Percentiles rank a stretch among this genome's conserved stretches.
phyloP scores from a whole-genome alignment of 2,797 vertebrate genomes.

The Falco novaeseelandiae region DNA sequence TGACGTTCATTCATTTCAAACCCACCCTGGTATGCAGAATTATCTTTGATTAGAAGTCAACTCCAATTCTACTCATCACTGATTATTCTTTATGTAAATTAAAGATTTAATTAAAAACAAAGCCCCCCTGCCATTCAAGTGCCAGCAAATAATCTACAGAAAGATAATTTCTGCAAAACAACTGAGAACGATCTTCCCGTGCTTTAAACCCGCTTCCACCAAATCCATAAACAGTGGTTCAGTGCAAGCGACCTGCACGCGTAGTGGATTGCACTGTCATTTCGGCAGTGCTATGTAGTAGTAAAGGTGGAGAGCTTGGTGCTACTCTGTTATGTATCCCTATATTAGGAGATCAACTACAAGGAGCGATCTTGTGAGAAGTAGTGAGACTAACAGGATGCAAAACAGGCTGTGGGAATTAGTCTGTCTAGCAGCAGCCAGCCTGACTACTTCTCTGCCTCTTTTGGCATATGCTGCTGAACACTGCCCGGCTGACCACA shows the following conservation, averaged over 20 bases:
- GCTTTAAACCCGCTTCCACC: background rate
- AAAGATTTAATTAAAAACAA: conserved; percentile 30
- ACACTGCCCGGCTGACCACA: fast-evolving
- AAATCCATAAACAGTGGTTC: background rate
- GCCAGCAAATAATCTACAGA: background rate
- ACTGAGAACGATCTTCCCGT: background rate
- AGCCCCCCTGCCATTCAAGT: background rate
- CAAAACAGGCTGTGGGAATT: background rate
- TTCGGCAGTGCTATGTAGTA: fast-evolving
- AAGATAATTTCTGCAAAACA: background rate
- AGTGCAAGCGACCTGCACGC: fast-evolving
- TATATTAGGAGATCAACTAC: background rate
- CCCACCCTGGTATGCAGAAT: background rate
- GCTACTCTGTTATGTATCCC: background rate
- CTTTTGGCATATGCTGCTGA: fast-evolving
- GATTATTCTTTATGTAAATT: conserved; percentile 8
- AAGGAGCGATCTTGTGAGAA: background rate
- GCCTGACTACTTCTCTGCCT: background rate
- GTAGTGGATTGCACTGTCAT: fast-evolving
- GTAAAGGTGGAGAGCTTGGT: background rate
- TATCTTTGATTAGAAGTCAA: conserved; percentile 48
- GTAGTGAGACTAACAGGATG: background rate
- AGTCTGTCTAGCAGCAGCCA: background rate
- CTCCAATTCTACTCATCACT: conserved; percentile 15
- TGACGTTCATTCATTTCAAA: conserved; percentile 27